Base-by-base conservation (phyloP, 2,113 vertebrate genomes). In the human region DNA sequence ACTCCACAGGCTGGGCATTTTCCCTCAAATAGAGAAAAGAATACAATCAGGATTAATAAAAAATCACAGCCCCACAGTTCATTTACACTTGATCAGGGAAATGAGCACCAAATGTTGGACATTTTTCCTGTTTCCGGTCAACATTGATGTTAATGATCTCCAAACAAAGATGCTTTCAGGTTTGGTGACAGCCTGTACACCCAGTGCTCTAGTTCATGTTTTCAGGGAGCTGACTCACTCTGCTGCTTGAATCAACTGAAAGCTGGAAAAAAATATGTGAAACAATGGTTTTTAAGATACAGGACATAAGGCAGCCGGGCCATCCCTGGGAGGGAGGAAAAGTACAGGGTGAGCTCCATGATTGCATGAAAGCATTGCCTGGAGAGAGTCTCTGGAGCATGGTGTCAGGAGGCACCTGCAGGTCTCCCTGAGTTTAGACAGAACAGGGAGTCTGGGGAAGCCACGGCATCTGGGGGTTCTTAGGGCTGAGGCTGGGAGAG, bases 321-420 rank as follows among this genome's bases (percentile, higher is more conserved):
- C 22, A 25, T 16, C 12, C 32, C 22, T 38, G 64, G n/a, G 35
- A 14, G 2, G 43, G 64, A 48, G 20, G 13, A 32, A 22, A 3
- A 85, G 2, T 16, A 14, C 35, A 11, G 0, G 23, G 14, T 12
- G 35, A 27, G 45, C 22, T 3, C 45, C 0, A 0, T n/a, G 13
- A 4, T 5, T 5, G 57, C 25, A 32, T 43, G 1, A 14, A 22
- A 1, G n/a, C 43, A 25, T 3, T 13, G 59, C 40, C 82, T 35
- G 30, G 17, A 45, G 40, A 23, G 43, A 10, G 32, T 75, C 50
- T 32, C 6, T 4, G 10, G 40, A 40, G 8, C 40, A 1, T 14
- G 38, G 40, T 7, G 0, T 23, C 14, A 13, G 7, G 27, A 55
- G 30, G 82, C 35, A 6, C 20, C 20, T 52, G 14, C 6, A 6